Evolutionary conservation across 2,797 vertebrate species (phyloP).

Genomic region (Macrochelys suwanniensis): DNA sequence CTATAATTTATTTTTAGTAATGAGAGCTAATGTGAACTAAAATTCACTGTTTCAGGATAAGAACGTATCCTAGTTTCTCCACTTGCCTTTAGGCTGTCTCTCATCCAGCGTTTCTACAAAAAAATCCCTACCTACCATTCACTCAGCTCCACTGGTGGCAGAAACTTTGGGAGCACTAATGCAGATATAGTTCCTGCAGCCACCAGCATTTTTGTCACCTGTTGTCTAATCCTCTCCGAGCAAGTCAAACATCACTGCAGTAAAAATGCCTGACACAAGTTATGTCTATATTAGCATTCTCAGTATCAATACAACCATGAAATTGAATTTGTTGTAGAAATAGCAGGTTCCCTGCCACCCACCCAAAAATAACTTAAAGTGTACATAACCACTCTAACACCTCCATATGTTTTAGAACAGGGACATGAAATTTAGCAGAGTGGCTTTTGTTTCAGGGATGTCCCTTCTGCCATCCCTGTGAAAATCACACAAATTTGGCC

Average conservation of each 20-base stretch:
- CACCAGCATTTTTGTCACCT: not conserved
- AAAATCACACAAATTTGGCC: no score
- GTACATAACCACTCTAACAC: no score
- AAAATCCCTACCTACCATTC: not conserved
- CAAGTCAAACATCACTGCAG: not conserved
- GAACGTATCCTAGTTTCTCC: no score
- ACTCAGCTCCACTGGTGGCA: not conserved
- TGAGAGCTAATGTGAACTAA: not conserved
- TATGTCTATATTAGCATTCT: not conserved
- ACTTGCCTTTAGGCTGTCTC: no score
- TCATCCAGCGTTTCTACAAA: not conserved
- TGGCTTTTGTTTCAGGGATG: no score
- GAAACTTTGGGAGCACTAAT: not conserved
- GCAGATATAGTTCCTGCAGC: not conserved
- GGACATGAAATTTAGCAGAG: no score
- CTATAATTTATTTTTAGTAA: not conserved
- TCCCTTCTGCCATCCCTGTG: no score
- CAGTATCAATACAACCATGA: not conserved
- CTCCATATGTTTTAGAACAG: no score
- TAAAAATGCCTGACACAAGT: not conserved
- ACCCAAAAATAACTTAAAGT: no score
- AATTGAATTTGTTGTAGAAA: not conserved
- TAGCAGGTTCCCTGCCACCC: not conserved
- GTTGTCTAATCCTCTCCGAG: not conserved
- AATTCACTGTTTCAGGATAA: not conserved